Evolutionary conservation across 2,113 vertebrate genomes (phyloP), one percentile per base, ranked within the genome.

Genomic region (Aix galericulata): DNA sequence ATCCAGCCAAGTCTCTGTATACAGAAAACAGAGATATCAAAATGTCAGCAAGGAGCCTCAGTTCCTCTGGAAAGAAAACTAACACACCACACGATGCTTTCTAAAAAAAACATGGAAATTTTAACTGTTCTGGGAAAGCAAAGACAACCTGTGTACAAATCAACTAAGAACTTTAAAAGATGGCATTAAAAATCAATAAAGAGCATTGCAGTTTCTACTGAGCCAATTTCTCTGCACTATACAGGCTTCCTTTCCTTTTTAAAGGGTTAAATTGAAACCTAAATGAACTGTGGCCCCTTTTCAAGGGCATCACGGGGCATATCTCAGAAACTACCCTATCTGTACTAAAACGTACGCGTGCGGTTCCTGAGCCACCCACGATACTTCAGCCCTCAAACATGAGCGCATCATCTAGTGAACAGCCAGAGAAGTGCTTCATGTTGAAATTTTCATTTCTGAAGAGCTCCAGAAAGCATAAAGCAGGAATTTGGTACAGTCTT

Each of bases 261-360:
- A 4, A 60, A 75, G 62, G 42, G 32, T 16, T 8, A 50, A 56
- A 31, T 10, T 34, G 40, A 91, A 11, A 20, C 16, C 48, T 23
- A 40, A 52, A 62, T 32, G 17, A 44, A 34, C 1, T 48, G 46
- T 6, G 20, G 46, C 46, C 46, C 46, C 46, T 48, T 21, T 48
- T 11, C 46, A 48, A 48, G 46, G 46, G 46, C 46, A 48, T 48
- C 46, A 48, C 20, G 46, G 46, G 9, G 46, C 46, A 48, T 48
- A 48, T 6, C 46, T 48, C 46, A 22, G 46, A 20, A 48, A 22
- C 20, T 22, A 3, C 68, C 29, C 44, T 31, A 1, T 25, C 44
- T 23, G 5, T 14, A 23, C 34, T 8, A 27, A 44, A 73, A 36
- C 0, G 3, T 36, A 11, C 5, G 1, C 8, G 1, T 2, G 6